Evolutionary conservation across 2,113 vertebrate genomes (phyloP).

Genomic region (Trogon melanurus): DNA sequence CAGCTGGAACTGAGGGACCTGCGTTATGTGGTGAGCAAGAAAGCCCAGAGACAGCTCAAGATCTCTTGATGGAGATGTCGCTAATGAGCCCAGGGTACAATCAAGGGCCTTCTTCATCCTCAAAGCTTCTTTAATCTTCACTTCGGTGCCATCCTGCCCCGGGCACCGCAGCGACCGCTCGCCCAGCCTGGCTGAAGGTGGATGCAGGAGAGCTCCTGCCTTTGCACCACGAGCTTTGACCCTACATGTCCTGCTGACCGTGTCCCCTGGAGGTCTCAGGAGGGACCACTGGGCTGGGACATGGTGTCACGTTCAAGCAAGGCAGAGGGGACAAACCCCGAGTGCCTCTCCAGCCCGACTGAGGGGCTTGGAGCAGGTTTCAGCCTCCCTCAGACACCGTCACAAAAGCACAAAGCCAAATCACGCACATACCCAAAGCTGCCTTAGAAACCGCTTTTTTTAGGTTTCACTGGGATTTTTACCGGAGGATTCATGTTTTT

Average conservation of each 20-base stretch:
- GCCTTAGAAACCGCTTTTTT: neutral
- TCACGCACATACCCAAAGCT: neutral
- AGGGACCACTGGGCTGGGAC: neutral
- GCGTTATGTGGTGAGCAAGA: neutral
- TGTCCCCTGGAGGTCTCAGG: neutral
- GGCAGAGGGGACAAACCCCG: neutral
- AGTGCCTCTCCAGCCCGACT: neutral
- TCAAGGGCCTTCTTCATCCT: neutral
- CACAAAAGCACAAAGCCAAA: neutral
- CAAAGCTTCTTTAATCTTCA: neutral
- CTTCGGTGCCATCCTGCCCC: neutral
- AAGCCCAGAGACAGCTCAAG: neutral
- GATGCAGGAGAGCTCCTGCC: neutral
- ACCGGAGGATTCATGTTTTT: neutral
- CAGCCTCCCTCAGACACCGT: neutral
- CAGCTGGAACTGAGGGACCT: constrained; percentile 29
- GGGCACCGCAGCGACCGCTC: neutral
- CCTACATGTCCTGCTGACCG: neutral
- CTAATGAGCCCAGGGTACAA: neutral
- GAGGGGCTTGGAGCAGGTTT: neutral
- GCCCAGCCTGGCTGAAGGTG: neutral
- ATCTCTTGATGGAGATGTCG: accelerated
- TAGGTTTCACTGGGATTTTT: neutral
- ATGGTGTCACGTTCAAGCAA: accelerated
- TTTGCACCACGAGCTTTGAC: neutral